Percentiles rank a stretch among this genome's conserved stretches.
Evolutionary conservation across 2,888 invertebrate genomes (phyloP).

Genomic region (Drosophila parthenogenetica): DNA sequence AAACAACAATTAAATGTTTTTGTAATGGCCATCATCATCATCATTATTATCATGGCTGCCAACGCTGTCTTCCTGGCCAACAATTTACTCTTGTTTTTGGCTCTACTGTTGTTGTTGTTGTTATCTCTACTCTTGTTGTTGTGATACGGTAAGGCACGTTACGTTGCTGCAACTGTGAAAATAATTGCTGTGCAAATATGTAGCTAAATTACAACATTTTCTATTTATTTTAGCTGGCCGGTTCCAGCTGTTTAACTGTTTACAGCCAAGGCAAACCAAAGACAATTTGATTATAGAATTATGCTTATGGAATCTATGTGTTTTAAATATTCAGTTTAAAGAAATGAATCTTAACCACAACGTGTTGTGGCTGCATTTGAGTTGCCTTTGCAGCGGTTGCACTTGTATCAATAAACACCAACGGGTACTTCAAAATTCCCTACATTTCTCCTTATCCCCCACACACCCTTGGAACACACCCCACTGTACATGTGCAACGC

Average conservation of each 20-base stretch:
- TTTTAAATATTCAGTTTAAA: not conserved
- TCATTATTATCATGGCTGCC: slow-evolving; percentile 57
- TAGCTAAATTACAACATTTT: slow-evolving; percentile 70
- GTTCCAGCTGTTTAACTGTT: slow-evolving; percentile 15
- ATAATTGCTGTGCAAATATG: slow-evolving; percentile 77
- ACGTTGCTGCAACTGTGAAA: slow-evolving; percentile 54
- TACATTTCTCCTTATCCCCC: not conserved
- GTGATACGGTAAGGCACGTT: slow-evolving; percentile 2
- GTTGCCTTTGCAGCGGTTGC: slow-evolving; percentile 28
- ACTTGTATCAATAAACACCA: slow-evolving; percentile 47
- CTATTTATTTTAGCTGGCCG: slow-evolving; percentile 71
- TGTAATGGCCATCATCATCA: slow-evolving; percentile 75
- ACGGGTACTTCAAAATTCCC: slow-evolving; percentile 21
- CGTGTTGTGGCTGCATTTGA: slow-evolving; percentile 45
- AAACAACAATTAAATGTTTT: slow-evolving; percentile 79
- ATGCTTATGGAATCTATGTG: not conserved
- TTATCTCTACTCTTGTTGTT: slow-evolving; percentile 8
- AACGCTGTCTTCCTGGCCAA: slow-evolving; percentile 56
- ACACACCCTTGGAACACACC: slow-evolving; percentile 37
- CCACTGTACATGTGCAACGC: slow-evolving; percentile 29
- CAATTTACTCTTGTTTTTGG: slow-evolving; percentile 75
- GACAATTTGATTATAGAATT: slow-evolving; percentile 18
- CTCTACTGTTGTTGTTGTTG: slow-evolving; percentile 26
- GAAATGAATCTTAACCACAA: slow-evolving; percentile 6
- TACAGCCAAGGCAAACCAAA: slow-evolving; percentile 8